Base-by-base conservation (phyloP, 2,888 invertebrate genomes). In the Bombylius major region DNA sequence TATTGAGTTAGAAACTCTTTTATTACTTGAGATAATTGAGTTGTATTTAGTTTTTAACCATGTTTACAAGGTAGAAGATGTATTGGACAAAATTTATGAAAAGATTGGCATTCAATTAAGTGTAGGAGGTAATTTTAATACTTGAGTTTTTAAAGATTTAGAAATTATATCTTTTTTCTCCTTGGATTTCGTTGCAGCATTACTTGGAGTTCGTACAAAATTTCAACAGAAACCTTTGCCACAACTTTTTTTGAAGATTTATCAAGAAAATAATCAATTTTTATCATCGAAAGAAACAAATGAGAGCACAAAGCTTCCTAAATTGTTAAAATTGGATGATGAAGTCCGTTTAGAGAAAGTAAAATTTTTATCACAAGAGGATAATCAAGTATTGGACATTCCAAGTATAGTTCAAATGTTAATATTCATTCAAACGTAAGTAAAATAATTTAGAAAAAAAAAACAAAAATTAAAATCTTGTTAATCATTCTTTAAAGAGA, bases 181-280 rank as follows among this genome's bases (percentile, higher is more conserved):
- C 14, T 31, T 36, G 33, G 31, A 6, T 13, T 54, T 34, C 6
- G 14, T 44, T 13, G 7, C 13, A 67, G 67, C 66, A 33, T 47
- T 87, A 44, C 74, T 97, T 62, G 97, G 97, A 0, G 88, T 89
- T 69, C 80, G 97, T 60, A 98, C 98, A 9, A 87, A 86, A 65
- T 93, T 83, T 69, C 98, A 99, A 70, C 80, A 84, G 63, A 84
- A 83, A 48, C 80, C 86, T 42, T 72, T 92, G 50, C 83, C 98
- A 0, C 98, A 97, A 68, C 77, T 98, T 14, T 82, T 86, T 46
- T 70, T 95, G 0, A 80, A 83, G 63, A 81, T 90, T 51, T 74
- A 79, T 8, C 75, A 75, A 46, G 70, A 73, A 58, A 65, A 71
- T 4, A 71, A 70, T 56, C 66, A 77, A 32, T 72, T 71, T 14